Base-by-base conservation (phyloP, 2,888 invertebrate species). In the Dexiosoma caninum region DNA sequence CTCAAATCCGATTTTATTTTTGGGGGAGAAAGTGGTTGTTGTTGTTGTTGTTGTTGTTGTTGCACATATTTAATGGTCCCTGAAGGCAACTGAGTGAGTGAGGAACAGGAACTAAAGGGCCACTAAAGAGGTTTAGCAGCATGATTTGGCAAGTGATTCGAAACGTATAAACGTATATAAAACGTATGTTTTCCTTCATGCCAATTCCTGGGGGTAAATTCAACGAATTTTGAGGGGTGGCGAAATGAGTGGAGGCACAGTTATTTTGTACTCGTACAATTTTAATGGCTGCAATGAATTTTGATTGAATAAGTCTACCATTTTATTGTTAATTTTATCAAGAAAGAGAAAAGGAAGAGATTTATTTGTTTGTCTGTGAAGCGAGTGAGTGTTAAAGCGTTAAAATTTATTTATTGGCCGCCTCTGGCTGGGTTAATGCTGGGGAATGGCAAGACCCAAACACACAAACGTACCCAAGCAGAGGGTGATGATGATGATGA, bases 221-320 rank as follows among this genome's bases (percentile, higher is more conserved):
- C 27, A 49, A 40, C 7, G 40, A 19, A 16, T 19, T 30, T 46
- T 5, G 55, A 27, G 59, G 75, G 46, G 60, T 64, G 35, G 72
- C 51, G 9, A 19, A 27, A 53, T 35, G 42, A 59, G n/a, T 21
- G 51, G 46, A 27, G 35, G 23, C 27, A 40, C 32, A 60, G 55
- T 75, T 79, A 64, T 71, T 80, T n/a, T n/a, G n/a, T n/a, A n/a
- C n/a, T n/a, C n/a, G n/a, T 59, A 69, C 60, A 69, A 55, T 83
- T 75, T 77, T 83, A 82, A 82, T 82, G 78, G 75, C 64, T 62
- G 74, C 78, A 83, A 82, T 83, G 83, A 82, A 81, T 82, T 83
- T 83, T 83, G 78, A 82, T 83, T 82, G 82, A 78, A 78, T 27
- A 44, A 55, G 35, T 55, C 53, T 76, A 60, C 2, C 53, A 59